Evolutionary conservation across 2,113 vertebrate species (phyloP), one percentile per base, ranked within the genome.

Genomic region (Talpa occidentalis): DNA sequence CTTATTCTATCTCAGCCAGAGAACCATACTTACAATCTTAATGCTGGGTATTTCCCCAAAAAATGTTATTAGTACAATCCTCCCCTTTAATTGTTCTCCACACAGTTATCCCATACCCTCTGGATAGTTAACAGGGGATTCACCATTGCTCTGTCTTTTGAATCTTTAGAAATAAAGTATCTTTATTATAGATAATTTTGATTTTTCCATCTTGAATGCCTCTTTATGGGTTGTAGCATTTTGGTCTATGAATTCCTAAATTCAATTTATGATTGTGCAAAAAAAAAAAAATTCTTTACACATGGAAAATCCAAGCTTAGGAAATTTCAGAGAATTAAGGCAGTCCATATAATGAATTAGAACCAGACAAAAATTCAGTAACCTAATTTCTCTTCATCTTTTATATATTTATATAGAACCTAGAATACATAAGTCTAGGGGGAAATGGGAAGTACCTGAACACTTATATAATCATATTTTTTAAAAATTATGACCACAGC

Each of bases 51-150:
- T 78, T 86, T 94, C 2, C 8, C 7, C 84, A 91, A 76, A 87
- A 67, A 79, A 60, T 56, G 37, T 32, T 19, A 83, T 82, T 59
- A 84, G 28, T 47, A 86, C 15, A 94, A 73, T 80, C 42, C 37
- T 91, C 94, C 91, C 81, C 88, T 96, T 89, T 94, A 74, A 90
- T 79, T 95, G 67, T 94, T 92, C 70, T 83, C 86, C 72, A 87
- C 7, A 85, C 11, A 82, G 70, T 92, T 70, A 86, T 66, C 22
- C 26, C 56, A 87, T 17, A 70, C 10, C 44, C 28, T 88, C 78
- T 76, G 88, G 93, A 56, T 93, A 86, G 54, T 73, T 74, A 42
- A 85, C 10, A 47, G 24, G 67, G 62, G 83, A 66, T 16, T 64
- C 17, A 42, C 28, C 47, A 67, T 59, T 78, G 42, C 28, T 91